Evolutionary conservation across 2,113 vertebrate species (phyloP).

Genomic region (Empidonax alnorum): DNA sequence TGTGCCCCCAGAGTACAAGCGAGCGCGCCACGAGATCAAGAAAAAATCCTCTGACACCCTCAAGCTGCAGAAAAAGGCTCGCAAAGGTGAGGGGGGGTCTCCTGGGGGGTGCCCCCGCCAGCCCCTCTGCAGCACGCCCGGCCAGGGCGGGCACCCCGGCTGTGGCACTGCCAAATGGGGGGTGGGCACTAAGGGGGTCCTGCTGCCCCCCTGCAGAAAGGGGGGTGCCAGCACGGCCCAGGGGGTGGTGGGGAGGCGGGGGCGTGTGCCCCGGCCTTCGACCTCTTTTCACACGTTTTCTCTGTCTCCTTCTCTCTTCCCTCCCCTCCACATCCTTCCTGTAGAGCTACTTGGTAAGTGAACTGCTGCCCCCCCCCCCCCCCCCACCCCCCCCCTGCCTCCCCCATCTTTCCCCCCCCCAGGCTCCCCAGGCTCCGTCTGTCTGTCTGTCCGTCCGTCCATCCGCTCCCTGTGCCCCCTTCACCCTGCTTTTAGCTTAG

Average conservation of each 20-base stretch:
- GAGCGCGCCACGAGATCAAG: conserved; percentile 97
- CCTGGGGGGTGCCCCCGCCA: not conserved
- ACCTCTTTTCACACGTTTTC: conserved; percentile 78
- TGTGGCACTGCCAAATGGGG: not conserved
- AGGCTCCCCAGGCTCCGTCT: not conserved
- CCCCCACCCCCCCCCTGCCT: conserved; percentile 19
- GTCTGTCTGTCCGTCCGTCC: not conserved
- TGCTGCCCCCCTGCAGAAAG: not conserved
- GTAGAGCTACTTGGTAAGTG: conserved; percentile 89
- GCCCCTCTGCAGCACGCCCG: not conserved
- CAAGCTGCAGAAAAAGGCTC: conserved; percentile 96
- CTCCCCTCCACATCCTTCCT: conserved; percentile 76
- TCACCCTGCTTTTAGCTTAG: conserved; percentile 8
- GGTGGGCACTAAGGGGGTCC: not conserved
- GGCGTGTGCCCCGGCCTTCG: not conserved
- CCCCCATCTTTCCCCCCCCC: not conserved
- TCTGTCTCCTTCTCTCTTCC: conserved; percentile 62
- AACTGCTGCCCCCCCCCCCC: not conserved
- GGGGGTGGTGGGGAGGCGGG: not conserved
- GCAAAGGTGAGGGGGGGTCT: conserved; percentile 85
- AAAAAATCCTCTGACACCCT: conserved; percentile 96
- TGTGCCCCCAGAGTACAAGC: conserved; percentile 88
- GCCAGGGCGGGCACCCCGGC: not conserved
- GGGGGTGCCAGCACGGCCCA: not conserved
- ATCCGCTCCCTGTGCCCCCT: not conserved